Base-by-base conservation (phyloP, 2,888 invertebrate species). In the Ommatoiulus sabulosus region DNA sequence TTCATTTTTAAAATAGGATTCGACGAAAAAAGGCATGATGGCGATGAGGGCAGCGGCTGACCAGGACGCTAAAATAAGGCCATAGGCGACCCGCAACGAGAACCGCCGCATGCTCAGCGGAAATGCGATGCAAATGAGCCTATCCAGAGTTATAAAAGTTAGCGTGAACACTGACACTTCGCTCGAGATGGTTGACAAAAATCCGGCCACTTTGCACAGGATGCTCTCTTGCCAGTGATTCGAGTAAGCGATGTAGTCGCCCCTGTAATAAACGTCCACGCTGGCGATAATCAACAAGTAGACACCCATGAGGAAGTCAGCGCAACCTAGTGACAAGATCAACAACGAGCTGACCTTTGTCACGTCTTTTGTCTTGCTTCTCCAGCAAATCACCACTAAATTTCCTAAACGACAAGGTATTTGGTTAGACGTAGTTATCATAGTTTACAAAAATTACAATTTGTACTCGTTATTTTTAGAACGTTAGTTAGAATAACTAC, bases 91-190 rank as follows among this genome's bases (percentile, higher is more conserved):
- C 24, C 90, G 90, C 6, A 90, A 84, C 8, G 90, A 91, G 52
- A 92, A 91, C 20, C 90, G 90, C 17, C 89, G 52, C 57, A 89
- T 89, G 72, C 89, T 89, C 52, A 90, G 87, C 10, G 90, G 90
- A 88, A 89, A 90, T 15, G 88, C 89, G 46, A 90, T 90, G 89
- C 90, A 90, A 86, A 89, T 91, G 24, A 93, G 91, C 17, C 93
- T 91, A 89, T 93, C 93, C 0, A 93, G 89, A 3, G 93, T 93
- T 86, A 93, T 93, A 84, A 93, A 92, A 1, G 92, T 92, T 12
- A 93, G 90, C 0, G 93, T 93, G 44, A 93, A 91, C 17, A 93
- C 93, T 0, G 93, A 93, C 0, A 93, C 91, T 90, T 93, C 93
- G 89, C 92, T 93, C 44, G 93, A 93, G 88, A 91, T 88, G 1